Conservation (phyloP, 2,888 invertebrate genomes). For the Gandaritis pyraliata region DNA sequence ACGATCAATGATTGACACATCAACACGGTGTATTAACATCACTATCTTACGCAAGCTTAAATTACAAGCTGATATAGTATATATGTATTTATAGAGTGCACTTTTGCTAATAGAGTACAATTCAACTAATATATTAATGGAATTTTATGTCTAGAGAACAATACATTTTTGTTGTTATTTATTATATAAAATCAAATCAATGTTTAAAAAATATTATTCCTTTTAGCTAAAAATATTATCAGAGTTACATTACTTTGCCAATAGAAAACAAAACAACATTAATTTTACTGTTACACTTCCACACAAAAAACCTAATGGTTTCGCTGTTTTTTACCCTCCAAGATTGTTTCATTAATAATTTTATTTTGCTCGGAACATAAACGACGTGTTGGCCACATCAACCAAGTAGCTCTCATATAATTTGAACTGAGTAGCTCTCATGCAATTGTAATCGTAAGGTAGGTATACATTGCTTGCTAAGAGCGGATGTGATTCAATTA, state of each 20-base stretch:
- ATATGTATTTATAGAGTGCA: too few species aligned
- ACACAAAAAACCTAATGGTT: not conserved
- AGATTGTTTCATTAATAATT: not conserved
- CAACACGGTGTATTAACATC: conserved; percentile 43
- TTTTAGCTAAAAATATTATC: too few species aligned
- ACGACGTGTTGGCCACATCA: not conserved
- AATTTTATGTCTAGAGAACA: too few species aligned
- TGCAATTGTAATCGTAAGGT: conserved; percentile 1
- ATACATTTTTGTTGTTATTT: too few species aligned
- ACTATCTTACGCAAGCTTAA: conserved; percentile 12
- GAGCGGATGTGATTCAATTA: conserved; percentile 46
- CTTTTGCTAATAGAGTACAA: not conserved
- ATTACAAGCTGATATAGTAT: conserved; percentile 2
- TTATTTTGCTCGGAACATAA: not conserved
- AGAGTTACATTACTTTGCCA: not conserved
- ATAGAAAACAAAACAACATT: not conserved
- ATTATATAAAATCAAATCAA: too few species aligned
- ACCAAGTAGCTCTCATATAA: not conserved
- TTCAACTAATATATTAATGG: too few species aligned
- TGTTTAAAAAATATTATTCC: too few species aligned
- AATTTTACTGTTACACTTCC: not conserved
- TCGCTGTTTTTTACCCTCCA: not conserved
- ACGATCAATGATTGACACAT: conserved; percentile 49
- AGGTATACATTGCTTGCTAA: conserved; percentile 44
- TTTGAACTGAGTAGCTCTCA: conserved; percentile 1